Base-by-base conservation (phyloP, 2,113 vertebrate genomes). In the Todiramphus saurophagus region DNA sequence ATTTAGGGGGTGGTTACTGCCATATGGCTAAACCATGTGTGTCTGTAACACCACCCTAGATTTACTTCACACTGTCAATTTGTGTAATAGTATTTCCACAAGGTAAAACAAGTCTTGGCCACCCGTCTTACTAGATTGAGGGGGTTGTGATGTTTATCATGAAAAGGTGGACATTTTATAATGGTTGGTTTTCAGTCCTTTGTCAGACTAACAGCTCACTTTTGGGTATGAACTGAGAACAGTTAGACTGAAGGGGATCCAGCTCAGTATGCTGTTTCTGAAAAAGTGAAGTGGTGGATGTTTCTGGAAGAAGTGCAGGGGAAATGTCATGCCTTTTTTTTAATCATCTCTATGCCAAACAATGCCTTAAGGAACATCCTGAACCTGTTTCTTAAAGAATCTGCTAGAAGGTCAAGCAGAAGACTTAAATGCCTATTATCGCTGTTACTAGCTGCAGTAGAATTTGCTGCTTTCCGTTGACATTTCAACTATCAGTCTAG, bases 1-100 rank as follows among this genome's bases (percentile, higher is more conserved):
- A 11, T 64, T 43, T 35, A 23, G 25, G 30, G 9, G 11, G 12
- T 30, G 14, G 11, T 59, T 46, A 63, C 31, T 82, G 55, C 24
- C 44, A 30, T n/a, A 4, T 83, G 44, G 37, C 67, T 88, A 28
- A 76, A 53, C 7, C 16, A 48, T 35, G 5, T 56, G 48, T 82
- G 9, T 31, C 27, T 64, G 8, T 43, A 39, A 35, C 30, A 16
- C 24, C 11, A 19, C 17, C 30, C 19, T 39, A 2, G 10, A 5
- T 41, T 51, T 79, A 41, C n/a, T 76, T 30, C 10, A 5, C 10
- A 2, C 7, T 72, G 82, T 13, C 1, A 0, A 1, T 55, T 48
- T 82, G 17, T 44, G 16, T 16, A 25, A 9, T 58, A 10, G 12
- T 33, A 17, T 72, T 78, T 83, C 55, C 24, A 30, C 30, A 35